Percentiles rank a stretch among this genome's conserved stretches.
Conservation (phyloP, 2,797 vertebrate genomes). For the Knipowitschia caucasica region DNA sequence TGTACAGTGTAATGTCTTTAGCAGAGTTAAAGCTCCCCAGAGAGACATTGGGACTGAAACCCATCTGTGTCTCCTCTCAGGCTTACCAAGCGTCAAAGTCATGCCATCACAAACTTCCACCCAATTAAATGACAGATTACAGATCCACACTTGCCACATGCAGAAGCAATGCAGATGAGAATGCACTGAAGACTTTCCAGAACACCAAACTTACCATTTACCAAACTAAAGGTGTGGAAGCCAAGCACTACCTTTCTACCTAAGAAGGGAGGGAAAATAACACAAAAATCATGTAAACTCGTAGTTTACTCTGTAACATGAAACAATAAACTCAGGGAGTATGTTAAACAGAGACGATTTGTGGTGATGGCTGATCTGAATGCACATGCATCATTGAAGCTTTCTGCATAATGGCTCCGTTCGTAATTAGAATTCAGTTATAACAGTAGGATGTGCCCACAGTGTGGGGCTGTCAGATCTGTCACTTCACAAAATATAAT, state of each 20-base stretch:
- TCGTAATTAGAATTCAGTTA: slow-evolving; percentile 74
- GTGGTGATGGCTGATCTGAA: slow-evolving; percentile 69
- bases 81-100: slow-evolving; percentile 5
- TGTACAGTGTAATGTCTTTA: slow-evolving; percentile 5
- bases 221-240: slow-evolving; percentile 69
- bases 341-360: slow-evolving; percentile 73
- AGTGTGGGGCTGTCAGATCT: slow-evolving; percentile 62
- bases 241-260: slow-evolving; percentile 80
- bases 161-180: no score
- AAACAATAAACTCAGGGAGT: slow-evolving; percentile 44
- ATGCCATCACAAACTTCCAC: slow-evolving; percentile 2
- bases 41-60: slow-evolving; percentile 22
- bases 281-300: slow-evolving; percentile 30
- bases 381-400: slow-evolving; percentile 61
- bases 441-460: slow-evolving; percentile 61
- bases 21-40: slow-evolving; percentile 18
- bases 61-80: slow-evolving; percentile 14
- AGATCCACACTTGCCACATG: background rate
- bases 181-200: slow-evolving; percentile 80
- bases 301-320: slow-evolving; percentile 52
- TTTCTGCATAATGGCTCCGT: slow-evolving; percentile 61
- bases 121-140: background rate
- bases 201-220: slow-evolving; percentile 78
- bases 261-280: slow-evolving; percentile 79
- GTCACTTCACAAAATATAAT: slow-evolving; percentile 69